Conservation (phyloP, 2,113 vertebrate species). For the Baryphthengus martii region DNA sequence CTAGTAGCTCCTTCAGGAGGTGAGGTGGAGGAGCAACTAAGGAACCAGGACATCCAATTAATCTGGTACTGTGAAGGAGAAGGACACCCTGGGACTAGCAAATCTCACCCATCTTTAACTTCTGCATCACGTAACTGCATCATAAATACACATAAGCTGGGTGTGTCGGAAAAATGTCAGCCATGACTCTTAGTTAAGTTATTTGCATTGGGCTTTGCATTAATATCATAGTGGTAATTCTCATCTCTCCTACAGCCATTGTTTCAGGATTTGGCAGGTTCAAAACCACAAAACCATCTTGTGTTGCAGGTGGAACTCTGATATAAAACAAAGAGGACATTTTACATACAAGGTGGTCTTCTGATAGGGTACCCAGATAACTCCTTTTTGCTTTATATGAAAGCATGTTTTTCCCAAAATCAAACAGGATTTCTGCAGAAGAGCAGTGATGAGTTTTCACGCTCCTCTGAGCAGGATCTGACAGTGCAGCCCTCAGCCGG, state of each 20-base stretch:
- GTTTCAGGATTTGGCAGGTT: neutral
- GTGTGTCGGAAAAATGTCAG: neutral
- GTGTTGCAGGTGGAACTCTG: neutral
- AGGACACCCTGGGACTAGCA: neutral
- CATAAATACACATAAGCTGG: neutral
- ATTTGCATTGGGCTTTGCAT: neutral
- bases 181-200: neutral
- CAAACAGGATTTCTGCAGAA: neutral
- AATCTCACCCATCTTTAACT: constrained; percentile 1
- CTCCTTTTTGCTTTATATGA: neutral
- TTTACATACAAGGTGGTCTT: neutral
- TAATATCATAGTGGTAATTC: neutral
- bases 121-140: neutral
- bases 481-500: neutral
- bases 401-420: neutral
- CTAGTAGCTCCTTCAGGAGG: neutral
- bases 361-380: neutral
- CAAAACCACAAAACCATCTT: neutral
- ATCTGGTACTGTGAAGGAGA: neutral
- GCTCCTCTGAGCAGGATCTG: neutral
- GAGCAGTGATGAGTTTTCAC: neutral
- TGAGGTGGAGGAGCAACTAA: neutral
- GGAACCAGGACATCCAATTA: neutral
- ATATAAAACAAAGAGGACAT: neutral
- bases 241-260: neutral